Conservation (phyloP, 2,113 vertebrate species). For the Mormoops blainvillei region DNA sequence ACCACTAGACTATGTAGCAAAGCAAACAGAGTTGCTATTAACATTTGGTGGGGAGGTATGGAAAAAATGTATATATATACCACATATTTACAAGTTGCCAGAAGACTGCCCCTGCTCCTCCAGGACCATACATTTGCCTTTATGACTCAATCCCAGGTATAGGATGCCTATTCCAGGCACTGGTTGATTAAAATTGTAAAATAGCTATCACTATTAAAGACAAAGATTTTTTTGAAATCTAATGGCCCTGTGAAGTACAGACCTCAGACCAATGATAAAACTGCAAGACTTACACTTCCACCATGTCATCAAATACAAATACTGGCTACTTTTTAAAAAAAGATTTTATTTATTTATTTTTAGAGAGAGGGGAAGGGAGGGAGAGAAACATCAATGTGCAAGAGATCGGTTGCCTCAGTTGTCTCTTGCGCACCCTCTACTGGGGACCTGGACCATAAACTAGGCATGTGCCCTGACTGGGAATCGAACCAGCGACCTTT, state of each 20-base stretch:
- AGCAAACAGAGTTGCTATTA: neutral
- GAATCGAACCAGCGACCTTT: neutral
- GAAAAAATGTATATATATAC: neutral
- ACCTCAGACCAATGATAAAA: neutral
- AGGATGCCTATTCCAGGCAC: neutral
- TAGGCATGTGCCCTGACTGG: neutral
- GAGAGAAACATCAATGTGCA: neutral
- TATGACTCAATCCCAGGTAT: neutral
- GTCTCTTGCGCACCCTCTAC: neutral
- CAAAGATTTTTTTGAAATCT: neutral
- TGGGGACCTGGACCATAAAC: neutral
- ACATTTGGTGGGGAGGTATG: neutral
- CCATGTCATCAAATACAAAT: neutral
- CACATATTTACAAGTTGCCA: neutral
- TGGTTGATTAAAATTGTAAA: neutral
- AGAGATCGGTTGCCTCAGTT: neutral
- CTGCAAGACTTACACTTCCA: neutral
- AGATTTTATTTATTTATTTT: too few species aligned
- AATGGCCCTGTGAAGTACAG: neutral
- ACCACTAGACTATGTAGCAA: neutral
- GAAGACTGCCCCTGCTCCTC: neutral
- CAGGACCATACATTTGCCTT: neutral
- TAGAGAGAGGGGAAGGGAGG: neutral
- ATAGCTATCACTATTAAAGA: neutral
- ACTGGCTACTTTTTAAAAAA: neutral